phyloP scores from a whole-genome alignment of 2,113 vertebrate species.

The Hyperoodon ampullatus region DNA sequence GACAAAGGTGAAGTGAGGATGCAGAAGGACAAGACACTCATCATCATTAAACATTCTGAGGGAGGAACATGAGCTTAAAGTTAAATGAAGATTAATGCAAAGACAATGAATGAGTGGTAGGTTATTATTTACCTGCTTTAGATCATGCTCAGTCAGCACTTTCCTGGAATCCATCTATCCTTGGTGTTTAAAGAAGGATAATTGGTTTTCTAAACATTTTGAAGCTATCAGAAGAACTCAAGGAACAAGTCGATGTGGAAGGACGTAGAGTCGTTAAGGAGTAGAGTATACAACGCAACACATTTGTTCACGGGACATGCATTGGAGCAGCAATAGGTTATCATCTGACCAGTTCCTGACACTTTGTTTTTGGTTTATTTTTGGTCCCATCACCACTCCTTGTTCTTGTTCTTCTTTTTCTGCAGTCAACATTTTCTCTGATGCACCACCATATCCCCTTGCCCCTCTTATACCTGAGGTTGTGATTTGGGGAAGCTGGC shows the following conservation, averaged over 20 bases:
- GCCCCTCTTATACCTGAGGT: not conserved
- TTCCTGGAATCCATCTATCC: slow-evolving; percentile 1
- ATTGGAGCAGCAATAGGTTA: not conserved
- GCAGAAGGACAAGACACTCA: not conserved
- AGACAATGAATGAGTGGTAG: not conserved
- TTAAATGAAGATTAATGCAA: slow-evolving; percentile 41
- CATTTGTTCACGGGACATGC: not conserved
- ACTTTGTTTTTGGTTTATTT: not conserved
- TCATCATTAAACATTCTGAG: not conserved
- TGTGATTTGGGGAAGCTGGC: not conserved
- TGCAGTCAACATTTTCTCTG: not conserved
- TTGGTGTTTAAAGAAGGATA: slow-evolving; percentile 39
- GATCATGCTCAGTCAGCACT: slow-evolving; percentile 5
- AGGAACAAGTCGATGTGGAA: not conserved
- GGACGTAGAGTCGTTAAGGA: not conserved
- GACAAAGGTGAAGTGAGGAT: not conserved
- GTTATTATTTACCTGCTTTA: not conserved
- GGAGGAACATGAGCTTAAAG: not conserved
- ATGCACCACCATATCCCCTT: not conserved
- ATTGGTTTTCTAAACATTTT: slow-evolving; percentile 25
- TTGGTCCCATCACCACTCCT: not conserved
- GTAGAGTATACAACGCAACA: not conserved
- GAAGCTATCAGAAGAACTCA: slow-evolving; percentile 8
- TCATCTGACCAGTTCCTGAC: not conserved
- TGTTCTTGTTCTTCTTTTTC: not conserved